These are phyloP conservation scores for Phymatocera aterrima DNA, from an alignment of 2,888 invertebrate species.

Conservation along the genomic window DNA sequence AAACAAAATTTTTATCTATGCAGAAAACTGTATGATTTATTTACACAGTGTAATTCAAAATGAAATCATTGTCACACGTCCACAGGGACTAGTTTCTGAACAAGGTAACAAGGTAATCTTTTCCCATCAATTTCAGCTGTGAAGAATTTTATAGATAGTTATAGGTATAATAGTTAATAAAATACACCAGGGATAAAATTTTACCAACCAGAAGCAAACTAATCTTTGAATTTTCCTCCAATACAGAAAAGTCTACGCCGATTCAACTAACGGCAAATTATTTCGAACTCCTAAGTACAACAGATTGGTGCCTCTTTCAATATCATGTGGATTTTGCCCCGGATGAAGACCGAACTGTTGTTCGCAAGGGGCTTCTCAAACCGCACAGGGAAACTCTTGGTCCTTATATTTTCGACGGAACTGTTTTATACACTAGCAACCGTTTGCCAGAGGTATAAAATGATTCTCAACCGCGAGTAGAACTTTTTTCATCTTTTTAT, in stretches of 20 bases:
- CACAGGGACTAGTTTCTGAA: slow-evolving; percentile 63
- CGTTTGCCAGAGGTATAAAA: slow-evolving; percentile 71
- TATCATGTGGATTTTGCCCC: slow-evolving; percentile 87
- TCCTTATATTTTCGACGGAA: slow-evolving; percentile 87
- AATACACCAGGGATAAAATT: neutral
- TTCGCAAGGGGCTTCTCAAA: slow-evolving; percentile 80
- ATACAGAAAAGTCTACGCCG: slow-evolving; percentile 75
- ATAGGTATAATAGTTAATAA: too few relatives aligned
- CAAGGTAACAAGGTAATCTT: slow-evolving; percentile 62
- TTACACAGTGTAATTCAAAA: slow-evolving; percentile 74
- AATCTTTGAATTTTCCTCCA: too few relatives aligned
- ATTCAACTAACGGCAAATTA: slow-evolving; percentile 82
- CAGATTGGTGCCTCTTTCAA: slow-evolving; percentile 85
- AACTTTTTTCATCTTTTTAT: neutral
- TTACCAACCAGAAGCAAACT: slow-evolving; percentile 51
- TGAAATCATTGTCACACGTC: slow-evolving; percentile 74
- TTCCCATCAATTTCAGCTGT: neutral
- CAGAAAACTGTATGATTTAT: too few relatives aligned
- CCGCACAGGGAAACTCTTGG: slow-evolving; percentile 78
- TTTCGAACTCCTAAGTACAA: slow-evolving; percentile 80
- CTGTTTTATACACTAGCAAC: slow-evolving; percentile 81
- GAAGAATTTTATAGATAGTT: too few relatives aligned
- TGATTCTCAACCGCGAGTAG: neutral
- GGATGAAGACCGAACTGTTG: slow-evolving; percentile 81
- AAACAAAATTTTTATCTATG: too few relatives aligned